Evolutionary conservation across 2,888 invertebrate genomes (phyloP), one percentile per base, ranked within the genome.

Genomic region (Agelastica alni): DNA sequence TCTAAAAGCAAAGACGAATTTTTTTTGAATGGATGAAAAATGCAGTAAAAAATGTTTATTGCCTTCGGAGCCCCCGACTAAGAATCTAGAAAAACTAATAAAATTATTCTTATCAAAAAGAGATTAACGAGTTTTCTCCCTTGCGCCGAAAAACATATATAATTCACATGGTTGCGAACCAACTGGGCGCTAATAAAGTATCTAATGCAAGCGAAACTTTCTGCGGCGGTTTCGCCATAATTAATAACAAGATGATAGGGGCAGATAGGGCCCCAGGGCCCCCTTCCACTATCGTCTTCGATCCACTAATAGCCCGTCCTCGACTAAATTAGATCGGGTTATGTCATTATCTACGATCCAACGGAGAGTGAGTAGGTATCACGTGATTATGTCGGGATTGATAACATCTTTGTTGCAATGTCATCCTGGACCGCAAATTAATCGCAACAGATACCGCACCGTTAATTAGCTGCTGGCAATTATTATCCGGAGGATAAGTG

Each of bases 311-410:
- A 61, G 61, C 59, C 57, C 55, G 36, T 51, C 51, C 60, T 60
- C 54, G 65, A 69, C 64, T 69, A 68, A 70, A 71, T 70, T 70
- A 69, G 68, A 70, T 69, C 65, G 66, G 67, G 67, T 70, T 68
- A 69, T 67, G 68, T 70, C 66, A 69, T 70, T 70, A 70, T 71
- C 69, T 65, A 53, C 61, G 60, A 67, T 66, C 67, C 67, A 59
- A 60, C 64, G 63, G 62, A 20, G 32, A 20, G 32, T 41, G 48
- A 48, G 65, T 65, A 67, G 63, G 60, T 67, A 68, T 67, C 69
- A 67, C 67, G 67, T 68, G 70, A 70, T 70, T 70, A 70, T 64
- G 64, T 34, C 61, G 58, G 67, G 63, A 66, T 65, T 66, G 70
- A 70, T 71, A 70, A 68, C 63, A 71, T 69, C 69, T 70, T 68